A percentile compares a stretch with the other conserved stretches of the same genome.
Evolutionary conservation across 2,888 invertebrate genomes (phyloP).

Genomic region (Rhagonycha lutea): DNA sequence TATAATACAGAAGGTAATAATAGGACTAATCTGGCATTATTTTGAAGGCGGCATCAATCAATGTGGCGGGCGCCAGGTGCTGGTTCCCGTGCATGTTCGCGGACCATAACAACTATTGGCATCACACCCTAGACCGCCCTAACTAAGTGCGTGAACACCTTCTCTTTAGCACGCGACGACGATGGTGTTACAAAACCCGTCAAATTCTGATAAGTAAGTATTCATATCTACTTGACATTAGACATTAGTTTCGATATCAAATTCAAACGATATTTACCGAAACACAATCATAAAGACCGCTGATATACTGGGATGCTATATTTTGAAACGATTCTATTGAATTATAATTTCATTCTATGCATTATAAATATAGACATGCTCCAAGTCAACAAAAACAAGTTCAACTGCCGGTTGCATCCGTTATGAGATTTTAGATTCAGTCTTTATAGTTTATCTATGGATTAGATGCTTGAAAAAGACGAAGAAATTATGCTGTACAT

Average conservation of each 20-base stretch:
- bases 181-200: slow-evolving; percentile 26
- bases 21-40: slow-evolving; percentile 23
- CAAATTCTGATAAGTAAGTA: slow-evolving; percentile 16
- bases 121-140: slow-evolving; percentile 42
- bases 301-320: slow-evolving; percentile 16
- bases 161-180: slow-evolving; percentile 34
- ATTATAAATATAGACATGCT: slow-evolving; percentile 30
- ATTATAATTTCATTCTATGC: slow-evolving; percentile 26
- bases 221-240: neutral
- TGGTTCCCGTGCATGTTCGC: slow-evolving; percentile 44
- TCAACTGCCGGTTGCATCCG: slow-evolving; percentile 14
- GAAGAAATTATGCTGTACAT: slow-evolving; percentile 10
- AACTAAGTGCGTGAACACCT: slow-evolving; percentile 42
- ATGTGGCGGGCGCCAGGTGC: slow-evolving; percentile 36
- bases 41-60: slow-evolving; percentile 33
- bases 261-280: neutral
- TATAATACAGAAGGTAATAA: slow-evolving; percentile 16
- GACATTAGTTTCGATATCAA: neutral
- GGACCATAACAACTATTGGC: slow-evolving; percentile 39
- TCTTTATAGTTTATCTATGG: slow-evolving; percentile 23
- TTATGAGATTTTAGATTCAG: slow-evolving; percentile 19
- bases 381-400: slow-evolving; percentile 24
- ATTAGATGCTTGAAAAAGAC: slow-evolving; percentile 22
- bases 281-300: slow-evolving; percentile 24
- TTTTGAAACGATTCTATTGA: slow-evolving; percentile 17